Conservation (phyloP, 2,888 invertebrate species). For the Pyrgus malvae region DNA sequence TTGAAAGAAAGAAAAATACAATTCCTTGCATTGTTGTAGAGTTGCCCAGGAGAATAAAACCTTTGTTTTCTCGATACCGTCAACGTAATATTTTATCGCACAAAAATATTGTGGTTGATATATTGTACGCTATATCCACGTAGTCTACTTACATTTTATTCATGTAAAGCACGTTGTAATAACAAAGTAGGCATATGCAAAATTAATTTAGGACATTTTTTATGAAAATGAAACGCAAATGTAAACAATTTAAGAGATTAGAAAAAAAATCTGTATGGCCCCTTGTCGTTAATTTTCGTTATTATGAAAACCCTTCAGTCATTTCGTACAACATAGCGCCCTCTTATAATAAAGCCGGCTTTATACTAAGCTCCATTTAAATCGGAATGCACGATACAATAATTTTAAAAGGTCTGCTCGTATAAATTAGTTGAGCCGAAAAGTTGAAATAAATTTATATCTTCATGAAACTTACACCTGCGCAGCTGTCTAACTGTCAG, state of each 20-base stretch:
- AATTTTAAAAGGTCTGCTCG: slow-evolving; percentile 34
- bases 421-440: slow-evolving; percentile 55
- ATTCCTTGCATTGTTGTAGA: slow-evolving; percentile 15
- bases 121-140: not conserved
- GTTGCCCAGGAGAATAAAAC: slow-evolving; percentile 17
- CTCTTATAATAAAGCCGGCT: not conserved
- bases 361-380: slow-evolving; percentile 13
- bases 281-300: not conserved
- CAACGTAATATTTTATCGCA: slow-evolving; percentile 15
- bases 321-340: not conserved
- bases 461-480: slow-evolving; percentile 58
- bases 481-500: slow-evolving; percentile 43
- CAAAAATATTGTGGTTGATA: not conserved
- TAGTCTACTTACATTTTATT: not conserved
- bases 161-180: not conserved
- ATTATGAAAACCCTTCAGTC: not conserved
- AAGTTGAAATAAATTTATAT: slow-evolving; percentile 66
- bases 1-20: slow-evolving; percentile 3
- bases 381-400: slow-evolving; percentile 16
- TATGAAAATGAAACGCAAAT: too few relatives aligned
- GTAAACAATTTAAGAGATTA: too few relatives aligned
- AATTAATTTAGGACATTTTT: too few relatives aligned
- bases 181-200: too few relatives aligned
- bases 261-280: too few relatives aligned
- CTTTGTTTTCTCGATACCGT: slow-evolving; percentile 15